Conservation (phyloP, 2,888 invertebrate genomes). For the Apamea crenata region DNA sequence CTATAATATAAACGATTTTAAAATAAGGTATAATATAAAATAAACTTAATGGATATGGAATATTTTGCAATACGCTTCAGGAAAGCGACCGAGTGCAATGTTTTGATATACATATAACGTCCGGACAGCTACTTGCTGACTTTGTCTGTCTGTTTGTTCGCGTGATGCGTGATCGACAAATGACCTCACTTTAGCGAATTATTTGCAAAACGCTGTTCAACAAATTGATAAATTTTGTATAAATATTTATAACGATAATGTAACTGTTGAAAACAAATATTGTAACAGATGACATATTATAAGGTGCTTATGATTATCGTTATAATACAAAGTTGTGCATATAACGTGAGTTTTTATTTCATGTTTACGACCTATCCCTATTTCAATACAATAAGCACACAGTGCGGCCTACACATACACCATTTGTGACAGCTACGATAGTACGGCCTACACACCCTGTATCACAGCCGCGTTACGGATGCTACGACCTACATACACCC, state of each 20-base stretch:
- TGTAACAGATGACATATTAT: conserved; percentile 89
- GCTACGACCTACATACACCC: background rate
- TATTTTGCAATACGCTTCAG: conserved; percentile 69
- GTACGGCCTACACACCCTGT: background rate
- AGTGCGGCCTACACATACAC: background rate
- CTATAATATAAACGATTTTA: conserved; percentile 56
- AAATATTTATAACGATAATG: conserved; percentile 89
- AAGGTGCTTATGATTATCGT: conserved; percentile 91
- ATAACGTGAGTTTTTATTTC: conserved; percentile 73
- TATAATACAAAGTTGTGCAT: conserved; percentile 91
- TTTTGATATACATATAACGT: conserved; percentile 63
- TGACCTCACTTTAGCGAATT: conserved; percentile 78
- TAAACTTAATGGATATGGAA: conserved; percentile 58
- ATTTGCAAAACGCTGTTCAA: conserved; percentile 84
- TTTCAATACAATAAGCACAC: background rate
- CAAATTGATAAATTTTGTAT: conserved; percentile 88
- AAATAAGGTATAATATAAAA: conserved; percentile 66
- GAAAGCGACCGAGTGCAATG: conserved; percentile 68
- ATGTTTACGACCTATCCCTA: background rate
- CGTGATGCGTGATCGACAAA: conserved; percentile 71
- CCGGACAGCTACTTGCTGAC: conserved; percentile 61
- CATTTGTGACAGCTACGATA: background rate
- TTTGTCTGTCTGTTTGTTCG: conserved; percentile 59
- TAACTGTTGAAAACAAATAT: conserved; percentile 89
- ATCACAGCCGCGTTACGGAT: background rate